Percentiles rank a stretch among this genome's conserved stretches.
Evolutionary conservation across 2,113 vertebrate species (phyloP).

Genomic region (Rhinopomastus cyanomelas): DNA sequence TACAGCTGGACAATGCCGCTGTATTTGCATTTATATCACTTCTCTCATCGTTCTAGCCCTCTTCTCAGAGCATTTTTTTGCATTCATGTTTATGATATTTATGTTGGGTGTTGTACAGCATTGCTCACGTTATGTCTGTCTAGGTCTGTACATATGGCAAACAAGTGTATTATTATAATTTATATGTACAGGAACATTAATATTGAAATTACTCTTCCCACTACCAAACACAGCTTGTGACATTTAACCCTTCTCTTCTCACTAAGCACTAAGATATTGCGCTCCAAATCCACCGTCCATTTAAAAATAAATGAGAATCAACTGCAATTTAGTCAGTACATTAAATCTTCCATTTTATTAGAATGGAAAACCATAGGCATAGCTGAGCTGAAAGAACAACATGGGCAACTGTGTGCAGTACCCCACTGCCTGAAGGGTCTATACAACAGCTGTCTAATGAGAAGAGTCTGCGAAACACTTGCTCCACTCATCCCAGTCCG

Average conservation of each 20-base stretch:
- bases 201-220: not conserved
- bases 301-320: not conserved
- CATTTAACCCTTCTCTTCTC: not conserved
- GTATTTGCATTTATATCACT: not conserved
- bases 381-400: not conserved
- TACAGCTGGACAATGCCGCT: not conserved
- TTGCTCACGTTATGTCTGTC: not conserved
- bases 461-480: not conserved
- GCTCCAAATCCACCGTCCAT: not conserved
- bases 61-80: not conserved
- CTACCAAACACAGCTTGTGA: not conserved
- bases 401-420: rapidly evolving
- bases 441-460: not conserved
- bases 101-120: not conserved
- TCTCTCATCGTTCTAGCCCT: not conserved
- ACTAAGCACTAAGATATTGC: not conserved
- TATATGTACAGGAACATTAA: not conserved
- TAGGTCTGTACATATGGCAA: not conserved
- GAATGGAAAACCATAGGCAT: not conserved
- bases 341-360: not conserved
- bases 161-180: not conserved
- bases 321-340: not conserved
- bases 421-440: not conserved
- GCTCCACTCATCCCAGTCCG: not conserved
- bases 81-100: not conserved